These are phyloP conservation scores for Crenuchus spilurus DNA, from an alignment of 2,797 vertebrate genomes.

Conservation along the genomic window DNA sequence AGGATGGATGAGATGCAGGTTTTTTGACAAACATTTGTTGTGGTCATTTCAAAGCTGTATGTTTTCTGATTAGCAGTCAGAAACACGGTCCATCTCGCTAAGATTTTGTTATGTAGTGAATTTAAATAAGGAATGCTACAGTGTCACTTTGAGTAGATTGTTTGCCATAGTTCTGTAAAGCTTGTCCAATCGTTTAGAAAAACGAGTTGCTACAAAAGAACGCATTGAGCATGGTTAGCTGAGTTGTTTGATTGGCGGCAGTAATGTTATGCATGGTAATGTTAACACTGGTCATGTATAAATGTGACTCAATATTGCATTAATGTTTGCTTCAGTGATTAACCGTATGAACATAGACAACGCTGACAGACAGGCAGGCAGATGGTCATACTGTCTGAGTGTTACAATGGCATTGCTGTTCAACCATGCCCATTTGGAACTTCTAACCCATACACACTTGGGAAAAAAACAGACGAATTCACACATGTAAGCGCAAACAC, in stretches of 20 bases:
- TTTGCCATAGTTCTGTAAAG: not conserved
- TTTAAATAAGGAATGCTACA: too few relatives aligned
- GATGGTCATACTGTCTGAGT: slow-evolving; percentile 40
- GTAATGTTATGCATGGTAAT: not conserved
- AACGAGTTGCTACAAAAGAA: not conserved
- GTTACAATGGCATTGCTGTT: slow-evolving; percentile 48
- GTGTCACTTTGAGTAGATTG: too few relatives aligned
- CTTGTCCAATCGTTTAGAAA: not conserved
- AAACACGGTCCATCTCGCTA: too few relatives aligned
- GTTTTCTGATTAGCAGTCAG: too few relatives aligned
- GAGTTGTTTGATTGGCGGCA: not conserved
- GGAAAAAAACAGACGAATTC: slow-evolving; percentile 57
- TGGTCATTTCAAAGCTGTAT: too few relatives aligned
- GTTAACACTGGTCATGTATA: not conserved
- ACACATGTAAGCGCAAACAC: slow-evolving; percentile 24
- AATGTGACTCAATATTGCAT: not conserved
- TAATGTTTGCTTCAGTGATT: not conserved
- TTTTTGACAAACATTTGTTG: too few relatives aligned
- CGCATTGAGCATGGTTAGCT: not conserved
- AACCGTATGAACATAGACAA: slow-evolving; percentile 6
- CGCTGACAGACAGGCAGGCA: slow-evolving; percentile 40
- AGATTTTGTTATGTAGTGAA: too few relatives aligned
- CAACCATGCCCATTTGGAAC: slow-evolving; percentile 45
- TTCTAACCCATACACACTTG: slow-evolving; percentile 47
- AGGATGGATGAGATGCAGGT: too few relatives aligned